phyloP scores from a whole-genome alignment of 2,797 vertebrate genomes.

The Anas bernieri region DNA sequence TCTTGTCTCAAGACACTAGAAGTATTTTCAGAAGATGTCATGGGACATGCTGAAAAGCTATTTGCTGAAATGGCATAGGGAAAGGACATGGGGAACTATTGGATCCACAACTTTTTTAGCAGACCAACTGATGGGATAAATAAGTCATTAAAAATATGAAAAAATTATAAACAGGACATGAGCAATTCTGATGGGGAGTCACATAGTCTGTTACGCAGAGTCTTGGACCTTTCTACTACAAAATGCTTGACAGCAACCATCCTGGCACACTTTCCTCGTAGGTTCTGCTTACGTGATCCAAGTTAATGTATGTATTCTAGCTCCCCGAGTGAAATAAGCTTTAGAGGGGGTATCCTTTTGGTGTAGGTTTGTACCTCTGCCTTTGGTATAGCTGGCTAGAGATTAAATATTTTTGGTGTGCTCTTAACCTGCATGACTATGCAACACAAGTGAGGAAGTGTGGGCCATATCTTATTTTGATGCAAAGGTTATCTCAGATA shows the following conservation, averaged over 20 bases:
- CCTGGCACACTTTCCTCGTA: neutral
- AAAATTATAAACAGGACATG: neutral
- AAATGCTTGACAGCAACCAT: neutral
- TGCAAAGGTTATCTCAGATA: neutral
- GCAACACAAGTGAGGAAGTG: neutral
- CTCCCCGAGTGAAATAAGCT: neutral
- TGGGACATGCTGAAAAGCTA: neutral
- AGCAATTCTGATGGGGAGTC: neutral
- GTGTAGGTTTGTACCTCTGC: neutral
- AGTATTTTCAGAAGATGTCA: neutral
- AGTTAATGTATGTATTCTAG: fast-evolving
- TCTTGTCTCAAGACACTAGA: neutral
- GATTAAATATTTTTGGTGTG: neutral
- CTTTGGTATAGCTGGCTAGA: neutral
- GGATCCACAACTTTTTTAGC: neutral
- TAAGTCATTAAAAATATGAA: neutral
- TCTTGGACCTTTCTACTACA: neutral
- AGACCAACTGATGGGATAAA: neutral
- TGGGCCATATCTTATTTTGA: neutral
- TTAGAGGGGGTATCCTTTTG: neutral
- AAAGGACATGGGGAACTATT: neutral
- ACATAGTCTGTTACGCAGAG: neutral
- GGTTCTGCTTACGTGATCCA: neutral
- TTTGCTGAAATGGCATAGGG: neutral
- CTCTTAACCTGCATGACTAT: neutral